Base-by-base conservation (phyloP, 2,113 vertebrate genomes). In the Astatoreochromis straeleni region DNA sequence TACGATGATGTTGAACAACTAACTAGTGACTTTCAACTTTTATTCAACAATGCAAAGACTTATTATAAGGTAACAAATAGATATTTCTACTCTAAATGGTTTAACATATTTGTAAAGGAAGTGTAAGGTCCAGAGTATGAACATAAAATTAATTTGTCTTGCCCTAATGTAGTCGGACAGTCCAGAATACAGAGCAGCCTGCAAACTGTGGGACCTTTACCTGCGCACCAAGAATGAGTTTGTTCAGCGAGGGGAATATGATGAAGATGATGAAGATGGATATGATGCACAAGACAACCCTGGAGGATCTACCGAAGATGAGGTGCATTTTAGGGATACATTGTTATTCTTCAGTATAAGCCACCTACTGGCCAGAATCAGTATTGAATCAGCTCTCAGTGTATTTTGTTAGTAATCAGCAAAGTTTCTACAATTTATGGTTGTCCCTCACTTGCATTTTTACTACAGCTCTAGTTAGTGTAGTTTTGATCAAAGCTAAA, bases 181-280 rank as follows among this genome's bases (percentile, higher is more conserved):
- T 89, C 97, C 98, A 80, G 99, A 99, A 88, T 98, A 97, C 94
- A 97, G 98, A 95, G 98, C 99, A 81, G 99, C 99, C 88, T 98
- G 97, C 91, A 99, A 98, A 90, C 95, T 99, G 26, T 99, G 98
- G 99, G 98, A 99, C 93, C 96, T 99, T 90, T 99, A 99, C 93
- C 93, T 99, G 90, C 97, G 98, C 84, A 99, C 98, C 93, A 98
- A 98, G 93, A 99, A 99, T 90, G 99, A 99, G 73, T 99, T 99
- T 97, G 96, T 99, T 92, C 99, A 99, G 91, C 97, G 98, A 88
- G 98, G 97, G 70, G 98, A 98, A 87, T 97, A 97, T 82, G 99
- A 99, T 24, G 98, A 99, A 0, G 98, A 99, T 0, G 98, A 99
- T 0, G 99, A 99, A 9, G 98, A 99, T 38, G 94, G 92, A 11